Evolutionary conservation across 2,888 invertebrate genomes (phyloP), one percentile per base, ranked within the genome.

Genomic region (Elmis aenea): DNA sequence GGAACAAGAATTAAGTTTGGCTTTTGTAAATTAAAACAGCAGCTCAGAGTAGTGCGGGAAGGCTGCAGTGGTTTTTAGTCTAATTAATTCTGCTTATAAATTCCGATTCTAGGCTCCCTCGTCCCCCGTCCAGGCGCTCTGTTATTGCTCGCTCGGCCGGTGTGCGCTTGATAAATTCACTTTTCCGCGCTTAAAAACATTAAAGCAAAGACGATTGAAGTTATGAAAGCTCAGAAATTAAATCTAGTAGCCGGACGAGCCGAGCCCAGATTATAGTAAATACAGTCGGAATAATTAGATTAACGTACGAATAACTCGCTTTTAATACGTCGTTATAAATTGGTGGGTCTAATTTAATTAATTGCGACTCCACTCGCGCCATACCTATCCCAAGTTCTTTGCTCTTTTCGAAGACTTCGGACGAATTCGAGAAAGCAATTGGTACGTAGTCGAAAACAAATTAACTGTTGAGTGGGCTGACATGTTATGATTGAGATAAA

Each of bases 61-160:
- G 59, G 64, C 65, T 64, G 68, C 67, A 65, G 69, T 64, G 70
- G 68, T 70, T 70, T 69, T 69, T 69, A 68, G 63, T 68, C 70
- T 69, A 70, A 70, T 70, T 69, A 69, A 70, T 70, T 70, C 69
- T 66, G 68, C 70, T 69, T 70, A 69, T 70, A 70, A 70, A 70
- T 70, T 69, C 69, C 67, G 66, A 70, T 69, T 69, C 66, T 59
- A 60, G 53, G 51, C 50, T 38, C 44, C 46, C 48, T 40, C 40
- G 40, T 34, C 46, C 45, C 34, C 44, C 50, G 39, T 46, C 46
- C 48, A 43, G 39, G 33, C n/a, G n/a, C 48, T 49, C 52, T 58
- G 61, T 64, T 65, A 63, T 64, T 66, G 63, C 66, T 60, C 60
- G 63, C 57, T 63, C 64, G 64, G 64, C 64, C 66, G 64, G 67